Evolutionary conservation across 2,888 invertebrate species (phyloP), one percentile per base, ranked within the genome.

Genomic region (Thelaira solivaga): DNA sequence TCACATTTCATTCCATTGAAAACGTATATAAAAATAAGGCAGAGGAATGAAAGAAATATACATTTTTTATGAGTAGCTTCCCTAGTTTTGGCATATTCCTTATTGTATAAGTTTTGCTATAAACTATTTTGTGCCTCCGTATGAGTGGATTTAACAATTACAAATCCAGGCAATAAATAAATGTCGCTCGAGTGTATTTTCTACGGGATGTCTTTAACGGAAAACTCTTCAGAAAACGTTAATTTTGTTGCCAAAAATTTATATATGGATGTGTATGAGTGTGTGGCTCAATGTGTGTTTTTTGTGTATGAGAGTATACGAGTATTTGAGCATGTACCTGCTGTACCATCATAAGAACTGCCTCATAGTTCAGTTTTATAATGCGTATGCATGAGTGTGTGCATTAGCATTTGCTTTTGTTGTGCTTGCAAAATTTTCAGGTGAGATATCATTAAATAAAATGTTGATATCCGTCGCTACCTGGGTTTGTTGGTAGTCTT

Each of bases 161-260:
- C 73, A 80, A 81, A 81, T 81, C 80, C 82, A 76, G 65, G 76
- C 77, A 81, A 82, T 82, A 82, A 81, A 82, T 81, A 82, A 80
- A 82, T 80, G 80, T 81, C 82, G 76, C 64, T 80, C 29, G 61
- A 75, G 76, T 76, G 73, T 75, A n/a, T n/a, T 68, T 73, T 71
- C 62, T 72, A 45, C 72, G 49, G 73, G 76, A 72, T 77, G 69
- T 64, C 75, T 73, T 68, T 68, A 65, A 62, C 65, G 65, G 76
- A 73, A 76, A 64, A 69, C 61, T 65, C 76, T 76, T 59, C 41
- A 39, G 45, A 64, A 76, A 71, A 65, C 47, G 65, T 69, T 82
- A 82, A 82, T 82, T 81, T 82, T 80, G 76, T 80, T 82, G 80
- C 82, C 82, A 80, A 81, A 80, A 80, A 81, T 78, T 51, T 79